These are phyloP conservation scores for Eubasilissa splendida DNA, from an alignment of 2,888 invertebrate genomes.

Conservation along the genomic window DNA sequence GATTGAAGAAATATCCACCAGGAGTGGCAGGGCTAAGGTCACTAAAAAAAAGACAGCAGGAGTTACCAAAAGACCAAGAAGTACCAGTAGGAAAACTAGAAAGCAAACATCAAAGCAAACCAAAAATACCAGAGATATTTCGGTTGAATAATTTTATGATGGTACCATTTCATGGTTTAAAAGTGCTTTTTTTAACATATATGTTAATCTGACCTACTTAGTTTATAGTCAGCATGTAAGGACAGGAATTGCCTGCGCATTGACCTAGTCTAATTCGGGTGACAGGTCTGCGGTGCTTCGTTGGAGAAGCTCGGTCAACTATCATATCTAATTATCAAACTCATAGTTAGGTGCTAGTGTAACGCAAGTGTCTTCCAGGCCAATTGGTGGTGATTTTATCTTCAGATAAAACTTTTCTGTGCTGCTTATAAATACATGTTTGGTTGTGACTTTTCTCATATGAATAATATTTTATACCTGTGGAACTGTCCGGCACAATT, in stretches of 20 bases:
- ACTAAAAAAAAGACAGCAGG: conserved; percentile 64
- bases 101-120: conserved; percentile 63
- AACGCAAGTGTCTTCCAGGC: not conserved
- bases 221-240: no score
- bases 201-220: no score
- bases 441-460: conserved; percentile 1
- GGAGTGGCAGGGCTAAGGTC: conserved; percentile 65
- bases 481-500: conserved; percentile 3
- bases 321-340: no score
- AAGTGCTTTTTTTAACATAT: no score
- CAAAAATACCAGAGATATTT: conserved; percentile 9
- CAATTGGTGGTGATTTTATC: not conserved
- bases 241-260: no score
- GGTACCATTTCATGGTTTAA: no score
- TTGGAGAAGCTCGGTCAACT: no score
- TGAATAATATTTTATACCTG: not conserved
- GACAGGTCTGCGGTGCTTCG: no score
- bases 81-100: conserved; percentile 67
- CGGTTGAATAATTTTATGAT: conserved; percentile 22
- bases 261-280: no score
- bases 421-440: not conserved
- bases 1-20: conserved; percentile 60
- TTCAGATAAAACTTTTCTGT: not conserved
- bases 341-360: no score
- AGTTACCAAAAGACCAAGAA: conserved; percentile 66